A percentile compares a stretch with the other conserved stretches of the same genome.
phyloP scores from a whole-genome alignment of 2,797 vertebrate species.

The Apodemus agrarius region DNA sequence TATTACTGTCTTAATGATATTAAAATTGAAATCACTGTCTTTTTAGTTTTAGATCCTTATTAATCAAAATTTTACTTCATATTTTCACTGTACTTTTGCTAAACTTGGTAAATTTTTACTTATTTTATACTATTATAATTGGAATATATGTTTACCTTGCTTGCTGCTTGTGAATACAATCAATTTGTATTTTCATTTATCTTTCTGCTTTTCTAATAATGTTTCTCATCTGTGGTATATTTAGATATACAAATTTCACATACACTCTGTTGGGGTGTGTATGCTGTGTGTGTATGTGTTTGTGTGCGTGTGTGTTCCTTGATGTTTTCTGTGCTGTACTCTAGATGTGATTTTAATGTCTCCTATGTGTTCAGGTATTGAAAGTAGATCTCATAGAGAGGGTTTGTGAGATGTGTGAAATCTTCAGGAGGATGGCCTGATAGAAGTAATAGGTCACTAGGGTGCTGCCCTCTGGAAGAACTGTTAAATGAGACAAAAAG shows the following conservation, averaged over 20 bases:
- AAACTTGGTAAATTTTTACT: neutral
- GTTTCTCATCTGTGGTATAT: neutral
- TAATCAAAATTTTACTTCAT: neutral
- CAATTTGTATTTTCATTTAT: neutral
- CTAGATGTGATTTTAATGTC: neutral
- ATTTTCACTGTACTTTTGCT: neutral
- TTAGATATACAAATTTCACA: neutral
- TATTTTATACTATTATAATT: neutral
- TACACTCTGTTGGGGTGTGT: neutral
- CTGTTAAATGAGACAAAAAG: neutral
- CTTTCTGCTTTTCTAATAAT: neutral
- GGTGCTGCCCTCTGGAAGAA: neutral
- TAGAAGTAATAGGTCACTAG: neutral
- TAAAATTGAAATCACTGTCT: neutral
- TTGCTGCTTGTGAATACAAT: neutral
- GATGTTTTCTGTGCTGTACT: neutral
- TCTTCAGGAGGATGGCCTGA: neutral
- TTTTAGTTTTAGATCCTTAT: neutral
- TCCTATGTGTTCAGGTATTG: neutral
- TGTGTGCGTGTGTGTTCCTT: neutral
- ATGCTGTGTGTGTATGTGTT: neutral
- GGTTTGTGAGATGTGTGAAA: neutral
- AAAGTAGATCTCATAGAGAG: neutral
- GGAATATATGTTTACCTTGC: neutral
- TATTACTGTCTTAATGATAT: neutral